phyloP scores from a whole-genome alignment of 2,888 invertebrate genomes.

The Ganaspis brasiliensis region DNA sequence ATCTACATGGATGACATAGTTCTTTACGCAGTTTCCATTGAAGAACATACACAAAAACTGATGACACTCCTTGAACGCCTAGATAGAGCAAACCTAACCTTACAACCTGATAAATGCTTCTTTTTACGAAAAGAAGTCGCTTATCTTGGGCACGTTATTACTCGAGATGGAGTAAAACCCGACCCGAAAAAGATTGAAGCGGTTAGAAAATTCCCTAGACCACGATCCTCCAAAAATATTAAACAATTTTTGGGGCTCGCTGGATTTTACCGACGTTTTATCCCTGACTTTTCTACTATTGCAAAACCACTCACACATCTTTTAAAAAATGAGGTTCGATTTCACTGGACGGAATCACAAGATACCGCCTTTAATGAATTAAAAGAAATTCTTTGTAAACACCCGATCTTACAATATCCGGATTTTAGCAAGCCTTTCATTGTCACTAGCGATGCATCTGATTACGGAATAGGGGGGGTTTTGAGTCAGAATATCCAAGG shows the following conservation, averaged over 20 bases:
- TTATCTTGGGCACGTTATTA: not conserved
- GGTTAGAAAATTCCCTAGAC: conserved; percentile 18
- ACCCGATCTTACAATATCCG: conserved; percentile 74
- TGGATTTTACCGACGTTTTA: conserved; percentile 63
- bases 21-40: not conserved
- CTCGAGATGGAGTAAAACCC: not conserved
- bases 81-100: not conserved
- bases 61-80: not conserved
- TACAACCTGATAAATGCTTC: conserved; percentile 5
- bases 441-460: conserved; percentile 47
- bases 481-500: conserved; percentile 52
- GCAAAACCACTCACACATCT: conserved; percentile 61
- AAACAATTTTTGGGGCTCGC: conserved; percentile 58
- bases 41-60: not conserved
- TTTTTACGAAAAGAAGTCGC: not conserved
- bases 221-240: conserved; percentile 2
- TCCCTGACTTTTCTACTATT: conserved; percentile 58
- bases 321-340: conserved; percentile 45
- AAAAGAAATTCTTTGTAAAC: conserved; percentile 30
- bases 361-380: conserved; percentile 50
- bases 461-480: conserved; percentile 45
- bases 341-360: conserved; percentile 48
- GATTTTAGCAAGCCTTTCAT: conserved; percentile 66
- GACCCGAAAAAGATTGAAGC: conserved; percentile 31
- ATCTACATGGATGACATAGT: not conserved